Evolutionary conservation across 2,888 invertebrate genomes (phyloP), one percentile per base, ranked within the genome.

Genomic region (Macrosoma leucophasiata): DNA sequence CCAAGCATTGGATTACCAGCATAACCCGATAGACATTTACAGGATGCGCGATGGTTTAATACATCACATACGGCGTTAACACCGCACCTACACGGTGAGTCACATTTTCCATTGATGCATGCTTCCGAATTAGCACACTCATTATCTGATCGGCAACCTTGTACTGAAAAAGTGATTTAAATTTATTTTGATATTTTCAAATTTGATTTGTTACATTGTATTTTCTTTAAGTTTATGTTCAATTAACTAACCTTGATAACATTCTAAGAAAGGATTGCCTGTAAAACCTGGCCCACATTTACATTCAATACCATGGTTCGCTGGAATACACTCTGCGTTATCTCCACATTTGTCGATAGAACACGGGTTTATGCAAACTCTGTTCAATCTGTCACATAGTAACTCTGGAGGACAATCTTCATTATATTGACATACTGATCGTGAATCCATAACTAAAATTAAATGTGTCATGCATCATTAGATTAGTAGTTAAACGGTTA

Each of bases 391-490:
- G 70, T 95, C 95, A 65, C 95, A 96, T 12, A 93, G 81, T 55
- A 93, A 89, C 55, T 91, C 89, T n/a, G 93, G 92, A 33, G 94
- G 94, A 63, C 95, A 96, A 59, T 95, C 95, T 82, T 94, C 94
- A 59, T 95, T 95, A 71, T 94, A 94, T 66, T 95, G 95, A 64
- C 95, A 95, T 30, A 94, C 87, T 48, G 79, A 75, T 52, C 66
- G 64, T 28, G 68, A 38, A 37, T 51, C 39, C 45, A 59, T 55
- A 21, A 76, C 75, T 77, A 73, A 65, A 75, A 71, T 45, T 9
- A 50, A 34, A 24, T 15, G 11, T 9, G n/a, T n/a, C n/a, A n/a
- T n/a, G n/a, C n/a, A n/a, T n/a, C n/a, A n/a, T n/a, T n/a, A n/a
- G n/a, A n/a, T n/a, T n/a, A n/a, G n/a, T n/a, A n/a, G n/a, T n/a